A percentile compares a stretch with the other conserved stretches of the same genome.
These are phyloP conservation scores for Nixonia krombeini DNA, from an alignment of 1,140 invertebrate species.

Conservation along the genomic window DNA sequence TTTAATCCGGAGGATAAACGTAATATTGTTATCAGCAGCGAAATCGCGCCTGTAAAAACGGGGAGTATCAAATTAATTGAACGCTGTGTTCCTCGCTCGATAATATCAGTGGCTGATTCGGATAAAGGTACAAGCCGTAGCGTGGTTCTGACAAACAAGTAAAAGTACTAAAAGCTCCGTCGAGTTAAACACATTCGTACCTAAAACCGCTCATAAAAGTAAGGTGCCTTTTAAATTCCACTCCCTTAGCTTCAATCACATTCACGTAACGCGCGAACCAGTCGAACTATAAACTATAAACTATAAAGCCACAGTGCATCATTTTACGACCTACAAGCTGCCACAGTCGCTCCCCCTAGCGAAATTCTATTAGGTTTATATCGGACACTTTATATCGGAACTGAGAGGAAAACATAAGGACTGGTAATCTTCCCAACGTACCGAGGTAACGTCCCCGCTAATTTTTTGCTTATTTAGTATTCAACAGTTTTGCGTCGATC, in stretches of 20 bases:
- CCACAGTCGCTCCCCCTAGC: slow-evolving; percentile 21
- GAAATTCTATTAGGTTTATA: slow-evolving; percentile 59
- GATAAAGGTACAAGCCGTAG: neutral
- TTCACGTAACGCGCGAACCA: slow-evolving; percentile 25
- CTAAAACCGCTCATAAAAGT: slow-evolving; percentile 61
- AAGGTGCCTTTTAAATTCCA: slow-evolving; percentile 64
- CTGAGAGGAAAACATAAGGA: neutral
- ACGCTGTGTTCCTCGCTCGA: neutral
- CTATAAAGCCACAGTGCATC: slow-evolving; percentile 61
- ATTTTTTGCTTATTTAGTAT: too few relatives aligned
- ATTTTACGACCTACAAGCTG: slow-evolving; percentile 66
- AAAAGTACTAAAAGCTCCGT: slow-evolving; percentile 28
- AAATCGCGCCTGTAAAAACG: too few relatives aligned
- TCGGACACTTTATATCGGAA: slow-evolving; percentile 8
- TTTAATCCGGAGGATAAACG: too few relatives aligned
- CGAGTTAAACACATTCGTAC: slow-evolving; percentile 45
- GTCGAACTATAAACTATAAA: slow-evolving; percentile 65
- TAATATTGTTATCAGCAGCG: too few relatives aligned
- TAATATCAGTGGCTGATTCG: neutral
- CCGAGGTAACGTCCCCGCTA: too few relatives aligned
- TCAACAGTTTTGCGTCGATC: too few relatives aligned
- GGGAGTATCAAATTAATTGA: too few relatives aligned
- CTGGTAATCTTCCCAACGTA: neutral
- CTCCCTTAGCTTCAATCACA: slow-evolving; percentile 48
- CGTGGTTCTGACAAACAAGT: slow-evolving; percentile 12